Base-by-base conservation (phyloP, 2,888 invertebrate species). In the Mythimna albipuncta region DNA sequence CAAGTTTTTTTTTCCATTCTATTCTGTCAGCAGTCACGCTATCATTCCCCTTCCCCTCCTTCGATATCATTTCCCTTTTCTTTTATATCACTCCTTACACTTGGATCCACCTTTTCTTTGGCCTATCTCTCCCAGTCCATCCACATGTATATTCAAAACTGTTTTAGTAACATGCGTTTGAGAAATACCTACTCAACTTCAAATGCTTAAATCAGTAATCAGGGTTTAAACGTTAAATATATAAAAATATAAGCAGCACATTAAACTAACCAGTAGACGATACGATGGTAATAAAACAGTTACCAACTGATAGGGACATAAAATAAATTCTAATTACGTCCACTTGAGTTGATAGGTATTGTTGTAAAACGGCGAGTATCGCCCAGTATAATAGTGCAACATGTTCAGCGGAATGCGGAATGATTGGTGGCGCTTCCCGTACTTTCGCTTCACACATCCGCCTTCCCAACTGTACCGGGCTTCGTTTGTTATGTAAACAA, bases 391-490 rank as follows among this genome's bases (percentile, higher is more conserved):
- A 77, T 66, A 74, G 63, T 86, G 72, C 44, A 63, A 73, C 66
- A 72, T 66, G 64, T 75, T 69, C 75, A 73, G 64, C 72, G 92
- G 95, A 95, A 95, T 95, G 95, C 95, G 95, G 95, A 95, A 95
- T 94, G 89, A 90, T 91, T 89, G 88, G 86, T 88, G 88, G 86
- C 83, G 91, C 90, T 94, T 95, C 93, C 95, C 94, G 90, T 89
- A 95, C 95, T 95, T 95, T 96, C 95, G 94, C 94, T 92, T 77
- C 89, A 92, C 92, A 92, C 93, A 93, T 95, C 95, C 95, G 94
- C 91, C 94, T 94, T 92, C 91, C 92, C 87, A 82, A 78, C 85
- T 74, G 80, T 72, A 81, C 79, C 77, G 80, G 44, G 72, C 72
- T 75, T 74, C 81, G 87, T 85, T 47, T 92, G 89, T 92, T 93